Base-by-base conservation (phyloP, 2,113 vertebrate species). In the Myrmecobius fasciatus region DNA sequence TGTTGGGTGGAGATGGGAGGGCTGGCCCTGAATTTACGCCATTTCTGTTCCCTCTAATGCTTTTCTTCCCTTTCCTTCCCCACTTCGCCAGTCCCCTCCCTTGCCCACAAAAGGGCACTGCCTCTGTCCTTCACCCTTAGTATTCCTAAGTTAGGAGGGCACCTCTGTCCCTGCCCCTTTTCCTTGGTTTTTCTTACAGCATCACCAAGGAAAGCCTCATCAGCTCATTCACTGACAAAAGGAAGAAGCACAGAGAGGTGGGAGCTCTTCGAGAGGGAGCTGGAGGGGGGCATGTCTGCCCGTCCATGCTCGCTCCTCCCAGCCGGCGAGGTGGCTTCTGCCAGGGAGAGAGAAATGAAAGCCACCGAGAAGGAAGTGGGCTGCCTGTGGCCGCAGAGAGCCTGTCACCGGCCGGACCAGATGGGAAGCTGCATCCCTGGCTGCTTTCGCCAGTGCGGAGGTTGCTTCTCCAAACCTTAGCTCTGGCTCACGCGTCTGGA, bases 381-480 rank as follows among this genome's bases (percentile, higher is more conserved):
- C 28, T 52, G 0, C 24, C 28, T 0, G 0, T 2, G 54, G 28
- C n/a, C n/a, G 2, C 20, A 24, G 67, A 9, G 12, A 48, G 36
- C 12, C 25, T 6, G 10, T n/a, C 26, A 8, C 24, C 1, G 20
- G 53, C 53, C 46, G 28, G 51, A 0, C 1, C 54, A 31, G 53
- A 11, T 9, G 20, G 3, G 28, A 0, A 3, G 25, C 20, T 1
- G 6, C 12, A 9, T 46, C 56, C n/a, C 36, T 12, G 22, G 0
- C 11, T 3, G 49, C n/a, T 46, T 89, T 83, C 14, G 11, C 7
- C 31, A 26, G 47, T 26, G 14, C 17, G 28, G 26, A 9, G 7
- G 2, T 3, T 5, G 14, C 11, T 67, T 36, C 31, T 14, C 31
- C 4, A 1, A 26, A 17, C 31, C 0, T 10, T 14, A 14, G 5